These are phyloP conservation scores for Australoheros scitulus DNA, from an alignment of 2,113 vertebrate genomes.

Conservation along the genomic window DNA sequence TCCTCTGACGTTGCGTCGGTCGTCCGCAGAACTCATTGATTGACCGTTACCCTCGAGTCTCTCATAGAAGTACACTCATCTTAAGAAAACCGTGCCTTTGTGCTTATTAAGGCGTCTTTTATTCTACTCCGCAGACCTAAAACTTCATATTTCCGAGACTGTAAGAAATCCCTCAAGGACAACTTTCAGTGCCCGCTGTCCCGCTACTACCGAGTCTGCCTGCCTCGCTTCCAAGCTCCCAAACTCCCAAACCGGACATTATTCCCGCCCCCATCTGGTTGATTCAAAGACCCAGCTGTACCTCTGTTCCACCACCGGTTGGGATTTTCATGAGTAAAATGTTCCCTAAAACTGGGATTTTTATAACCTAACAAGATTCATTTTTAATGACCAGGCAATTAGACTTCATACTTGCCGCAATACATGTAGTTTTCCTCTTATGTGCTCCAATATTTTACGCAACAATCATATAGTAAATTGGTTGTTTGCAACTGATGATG, in stretches of 20 bases:
- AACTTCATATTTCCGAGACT: neutral
- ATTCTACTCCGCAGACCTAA: neutral
- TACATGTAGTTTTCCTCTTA: neutral
- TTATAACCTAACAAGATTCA: neutral
- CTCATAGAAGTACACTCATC: neutral
- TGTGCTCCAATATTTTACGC: neutral
- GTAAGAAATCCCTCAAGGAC: conserved; percentile 61
- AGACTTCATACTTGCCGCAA: neutral
- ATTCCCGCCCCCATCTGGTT: conserved; percentile 57
- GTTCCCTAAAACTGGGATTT: neutral
- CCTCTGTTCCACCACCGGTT: neutral
- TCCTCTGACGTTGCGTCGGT: conserved; percentile 17
- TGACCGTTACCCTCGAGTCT: neutral
- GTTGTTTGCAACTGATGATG: neutral
- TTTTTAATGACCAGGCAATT: neutral
- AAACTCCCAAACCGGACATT: conserved; percentile 6
- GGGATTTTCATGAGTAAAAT: neutral
- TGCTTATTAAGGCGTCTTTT: neutral
- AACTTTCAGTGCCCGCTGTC: conserved; percentile 14
- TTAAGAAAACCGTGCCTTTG: accelerated
- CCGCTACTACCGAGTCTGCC: neutral
- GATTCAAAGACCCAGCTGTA: neutral
- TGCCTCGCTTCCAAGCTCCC: neutral
- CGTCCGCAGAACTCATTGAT: conserved; percentile 61
- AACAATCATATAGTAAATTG: neutral